Evolutionary conservation across 2,113 vertebrate genomes (phyloP).

Genomic region (Peromyscus californicus): DNA sequence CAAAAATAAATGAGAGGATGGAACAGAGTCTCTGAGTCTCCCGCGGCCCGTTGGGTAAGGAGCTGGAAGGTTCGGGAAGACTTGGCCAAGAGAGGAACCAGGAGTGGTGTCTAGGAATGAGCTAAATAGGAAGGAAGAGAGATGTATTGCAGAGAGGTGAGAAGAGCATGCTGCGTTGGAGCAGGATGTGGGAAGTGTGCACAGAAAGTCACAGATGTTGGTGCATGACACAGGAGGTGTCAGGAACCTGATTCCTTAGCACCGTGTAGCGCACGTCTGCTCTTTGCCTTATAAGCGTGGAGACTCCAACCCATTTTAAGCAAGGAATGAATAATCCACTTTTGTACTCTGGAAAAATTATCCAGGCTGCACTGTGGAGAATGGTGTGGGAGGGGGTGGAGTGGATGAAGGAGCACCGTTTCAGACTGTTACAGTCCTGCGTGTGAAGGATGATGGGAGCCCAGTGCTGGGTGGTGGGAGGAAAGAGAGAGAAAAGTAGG

Average conservation of each 20-base stretch:
- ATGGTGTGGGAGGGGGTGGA: too few relatives aligned
- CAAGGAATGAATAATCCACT: background rate
- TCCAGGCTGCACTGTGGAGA: background rate
- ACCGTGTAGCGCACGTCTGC: background rate
- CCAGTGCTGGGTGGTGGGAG: background rate
- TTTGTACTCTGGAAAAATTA: background rate
- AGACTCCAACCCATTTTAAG: background rate
- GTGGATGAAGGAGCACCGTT: background rate
- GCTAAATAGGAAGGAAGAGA: background rate
- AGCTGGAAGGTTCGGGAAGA: background rate
- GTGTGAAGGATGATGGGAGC: background rate
- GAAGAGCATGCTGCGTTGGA: background rate
- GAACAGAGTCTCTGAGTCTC: background rate
- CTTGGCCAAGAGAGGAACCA: background rate
- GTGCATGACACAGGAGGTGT: fast-evolving
- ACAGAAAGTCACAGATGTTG: background rate
- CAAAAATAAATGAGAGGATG: constrained; percentile 2
- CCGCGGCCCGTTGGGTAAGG: background rate
- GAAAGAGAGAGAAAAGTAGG: background rate
- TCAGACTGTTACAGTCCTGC: background rate
- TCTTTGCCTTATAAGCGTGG: background rate
- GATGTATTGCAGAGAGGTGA: background rate
- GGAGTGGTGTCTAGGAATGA: background rate
- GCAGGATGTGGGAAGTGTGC: background rate
- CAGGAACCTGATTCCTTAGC: background rate